Conservation (phyloP, 2,113 vertebrate species). For the Nematolebias whitei region DNA sequence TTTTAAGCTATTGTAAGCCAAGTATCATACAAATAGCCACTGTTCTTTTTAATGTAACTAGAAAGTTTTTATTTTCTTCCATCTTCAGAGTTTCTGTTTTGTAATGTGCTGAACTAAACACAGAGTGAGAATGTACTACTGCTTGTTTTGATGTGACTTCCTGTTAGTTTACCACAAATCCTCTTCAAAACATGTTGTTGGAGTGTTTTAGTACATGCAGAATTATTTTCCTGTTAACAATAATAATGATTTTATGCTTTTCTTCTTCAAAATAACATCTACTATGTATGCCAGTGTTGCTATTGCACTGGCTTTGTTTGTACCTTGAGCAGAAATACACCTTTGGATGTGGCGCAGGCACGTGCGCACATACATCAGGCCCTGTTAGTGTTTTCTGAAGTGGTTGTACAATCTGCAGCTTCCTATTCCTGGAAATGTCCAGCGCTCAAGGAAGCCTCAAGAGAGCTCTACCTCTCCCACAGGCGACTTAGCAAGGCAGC, state of each 20-base stretch:
- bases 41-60: too few species aligned
- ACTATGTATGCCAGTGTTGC: constrained; percentile 1
- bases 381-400: constrained; percentile 48
- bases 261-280: neutral
- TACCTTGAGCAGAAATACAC: constrained; percentile 31
- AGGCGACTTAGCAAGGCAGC: neutral
- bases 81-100: neutral
- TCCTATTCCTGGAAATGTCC: constrained; percentile 64
- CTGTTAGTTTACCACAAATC: neutral
- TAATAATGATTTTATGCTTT: neutral
- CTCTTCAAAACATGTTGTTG: neutral
- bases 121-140: neutral
- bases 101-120: too few species aligned
- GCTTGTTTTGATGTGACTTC: neutral
- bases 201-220: neutral
- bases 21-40: neutral
- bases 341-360: constrained; percentile 16
- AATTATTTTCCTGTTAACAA: neutral
- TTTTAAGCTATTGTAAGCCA: neutral
- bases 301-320: constrained; percentile 34
- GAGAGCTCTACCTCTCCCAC: constrained; percentile 26
- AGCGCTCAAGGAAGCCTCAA: constrained; percentile 49
- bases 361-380: constrained; percentile 48
- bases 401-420: constrained; percentile 35
- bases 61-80: too few species aligned